Evolutionary conservation across 1,140 invertebrate genomes (phyloP), one percentile per base, ranked within the genome.

Genomic region (Rhagoletis zephyria): DNA sequence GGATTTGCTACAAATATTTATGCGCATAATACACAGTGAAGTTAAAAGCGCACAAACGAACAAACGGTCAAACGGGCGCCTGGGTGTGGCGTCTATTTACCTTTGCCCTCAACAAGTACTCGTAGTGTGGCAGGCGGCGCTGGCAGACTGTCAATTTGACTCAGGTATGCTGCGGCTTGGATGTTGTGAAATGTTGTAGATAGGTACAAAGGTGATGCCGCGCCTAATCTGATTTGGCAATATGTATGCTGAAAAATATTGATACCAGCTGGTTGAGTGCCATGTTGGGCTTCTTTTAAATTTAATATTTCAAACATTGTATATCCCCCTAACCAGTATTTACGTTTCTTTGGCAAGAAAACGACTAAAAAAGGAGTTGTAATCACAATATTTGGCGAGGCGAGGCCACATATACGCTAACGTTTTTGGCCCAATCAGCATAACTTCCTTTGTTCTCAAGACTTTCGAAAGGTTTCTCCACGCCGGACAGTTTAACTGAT

Each of bases 1-100:
- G 51, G 16, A 77, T 10, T 19, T 81, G 10, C 51, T 30, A 56
- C n/a, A 51, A 81, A 81, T 51, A 81, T 81, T 81, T 81, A 81
- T 81, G 74, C 74, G 74, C 74, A 81, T 81, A 81, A 81, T 56
- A 81, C 48, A 10, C n/a, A 51, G 19, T 56, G 74, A 59, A 56
- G 74, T 51, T 56, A 51, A 59, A 81, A 48, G 48, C 74, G 45
- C 16, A 81, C 74, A 81, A 81, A 48, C 74, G 74, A 12, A 56
- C 61, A 63, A 30, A 63, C n/a, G 45, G 19, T 67, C 3, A 4
- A 14, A 16, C 64, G 3, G 4, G 30, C 6, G 64, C n/a, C 74
- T 51, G 48, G 74, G 74, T 56, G 48, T 56, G 74, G 48, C 74
- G 48, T 56, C 74, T 81, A 56, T 81, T 51, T 81, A 59, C 74